A percentile compares a stretch with the other conserved stretches of the same genome.
phyloP scores from a whole-genome alignment of 2,888 invertebrate species.

The Coremacera marginata region DNA sequence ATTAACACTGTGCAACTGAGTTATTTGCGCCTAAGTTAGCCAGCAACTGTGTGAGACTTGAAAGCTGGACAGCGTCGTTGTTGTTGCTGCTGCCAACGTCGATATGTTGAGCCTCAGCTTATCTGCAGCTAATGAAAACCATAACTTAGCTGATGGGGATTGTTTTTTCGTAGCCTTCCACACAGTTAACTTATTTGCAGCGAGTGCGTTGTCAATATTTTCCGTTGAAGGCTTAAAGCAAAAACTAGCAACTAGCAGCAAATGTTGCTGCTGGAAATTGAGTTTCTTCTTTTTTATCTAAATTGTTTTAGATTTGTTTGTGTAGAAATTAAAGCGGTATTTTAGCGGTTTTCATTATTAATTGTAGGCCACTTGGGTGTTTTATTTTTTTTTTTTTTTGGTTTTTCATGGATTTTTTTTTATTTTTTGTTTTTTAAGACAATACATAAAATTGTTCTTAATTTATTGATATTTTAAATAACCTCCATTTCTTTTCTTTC shows the following conservation, averaged over 20 bases:
- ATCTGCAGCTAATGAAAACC: conserved; percentile 36
- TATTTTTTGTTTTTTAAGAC: too few relatives aligned
- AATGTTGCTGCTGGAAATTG: not conserved
- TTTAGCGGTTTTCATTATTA: not conserved
- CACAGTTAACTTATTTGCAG: not conserved
- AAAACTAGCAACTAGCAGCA: not conserved
- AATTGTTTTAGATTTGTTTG: conserved; percentile 28
- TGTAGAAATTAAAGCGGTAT: conserved; percentile 6
- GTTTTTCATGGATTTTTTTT: too few relatives aligned
- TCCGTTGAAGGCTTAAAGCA: conserved; percentile 8
- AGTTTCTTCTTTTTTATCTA: conserved; percentile 27
- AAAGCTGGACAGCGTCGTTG: not conserved
- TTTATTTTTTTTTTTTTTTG: not conserved
- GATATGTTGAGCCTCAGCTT: conserved; percentile 13
- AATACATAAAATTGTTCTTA: too few relatives aligned
- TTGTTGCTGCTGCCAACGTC: not conserved
- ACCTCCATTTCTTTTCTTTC: too few relatives aligned
- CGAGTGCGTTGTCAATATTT: conserved; percentile 9
- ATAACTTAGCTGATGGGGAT: conserved; percentile 36
- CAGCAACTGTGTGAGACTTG: conserved; percentile 3
- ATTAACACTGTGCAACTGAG: not conserved
- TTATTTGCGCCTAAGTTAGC: not conserved
- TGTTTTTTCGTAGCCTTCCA: not conserved
- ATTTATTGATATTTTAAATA: too few relatives aligned
- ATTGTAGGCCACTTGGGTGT: not conserved